Evolutionary conservation across 2,797 vertebrate species (phyloP), one percentile per base, ranked within the genome.

Genomic region (Sphenodon punctatus): DNA sequence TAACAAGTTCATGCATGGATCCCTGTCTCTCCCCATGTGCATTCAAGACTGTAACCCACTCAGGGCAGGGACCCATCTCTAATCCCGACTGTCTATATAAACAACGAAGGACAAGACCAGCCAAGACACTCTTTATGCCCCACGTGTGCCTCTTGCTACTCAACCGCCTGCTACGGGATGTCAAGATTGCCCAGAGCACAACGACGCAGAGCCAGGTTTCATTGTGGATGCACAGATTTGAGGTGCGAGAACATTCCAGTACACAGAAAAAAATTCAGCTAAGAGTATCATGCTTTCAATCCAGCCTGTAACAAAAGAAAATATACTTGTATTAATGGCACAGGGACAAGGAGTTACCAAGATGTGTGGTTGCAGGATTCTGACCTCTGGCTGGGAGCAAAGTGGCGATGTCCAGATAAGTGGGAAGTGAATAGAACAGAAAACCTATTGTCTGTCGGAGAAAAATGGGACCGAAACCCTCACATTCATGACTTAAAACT

Each of bases 371-470:
- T 17, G 25, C 7, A 3, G 60, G 17, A 8, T 56, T 38, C 17
- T 3, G 25, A 20, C 81, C 65, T 73, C 13, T 19, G 9, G 65
- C 70, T 30, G 71, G 77, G 70, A 75, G 71, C 2, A 46, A 41
- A 41, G 61, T 3, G 55, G 71, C 30, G 34, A 32, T 14, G 67
- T 70, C 46, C 3, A 2, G 41, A 6, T n/a, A 36, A 55, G 80
- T 8, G 1, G 72, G 89, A 78, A 86, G 70, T 3, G 61, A n/a
- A 61, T 23, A 46, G 67, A 88, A 91, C 82, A 93, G 92, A 83
- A 81, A 46, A 89, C 11, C 58, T 73, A 71, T 70, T 92, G 84
- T 92, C 86, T 49, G 8, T 5, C 80, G 9, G n/a, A 80, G 81
- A 86, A 85, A 75, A 72, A n/a, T 0, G 64, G 55, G 75, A 90